Conservation (phyloP, 2,797 vertebrate species). For the Enteromius radiatus region DNA sequence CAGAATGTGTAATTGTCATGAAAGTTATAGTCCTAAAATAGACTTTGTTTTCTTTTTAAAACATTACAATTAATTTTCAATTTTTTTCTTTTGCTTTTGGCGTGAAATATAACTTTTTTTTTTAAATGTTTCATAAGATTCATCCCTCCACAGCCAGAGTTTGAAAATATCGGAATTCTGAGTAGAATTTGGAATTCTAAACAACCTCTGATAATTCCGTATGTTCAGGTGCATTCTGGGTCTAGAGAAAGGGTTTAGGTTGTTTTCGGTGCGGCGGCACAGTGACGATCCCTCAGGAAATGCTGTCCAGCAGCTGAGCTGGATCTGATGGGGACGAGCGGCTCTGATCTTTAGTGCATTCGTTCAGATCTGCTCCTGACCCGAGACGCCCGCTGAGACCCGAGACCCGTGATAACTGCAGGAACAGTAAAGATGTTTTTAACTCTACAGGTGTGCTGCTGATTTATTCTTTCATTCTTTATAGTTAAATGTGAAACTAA, state of each 20-base stretch:
- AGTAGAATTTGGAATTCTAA: neutral
- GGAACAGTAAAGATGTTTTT: constrained; percentile 27
- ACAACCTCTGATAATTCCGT: neutral
- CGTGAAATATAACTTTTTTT: neutral
- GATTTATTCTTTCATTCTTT: neutral
- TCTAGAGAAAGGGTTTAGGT: neutral
- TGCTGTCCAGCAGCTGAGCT: constrained; percentile 75
- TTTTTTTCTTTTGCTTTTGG: neutral
- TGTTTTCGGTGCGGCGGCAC: constrained; percentile 59
- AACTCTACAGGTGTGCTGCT: neutral
- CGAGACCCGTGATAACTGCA: neutral
- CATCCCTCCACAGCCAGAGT: neutral
- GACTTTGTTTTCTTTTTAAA: neutral
- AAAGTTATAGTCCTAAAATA: neutral
- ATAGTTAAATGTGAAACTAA: neutral
- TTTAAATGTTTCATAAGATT: neutral
- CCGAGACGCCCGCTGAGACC: constrained; percentile 43
- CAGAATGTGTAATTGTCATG: neutral
- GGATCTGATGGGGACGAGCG: constrained; percentile 76
- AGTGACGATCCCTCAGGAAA: constrained; percentile 82
- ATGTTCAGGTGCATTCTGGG: neutral
- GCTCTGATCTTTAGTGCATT: constrained; percentile 77
- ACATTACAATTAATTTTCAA: neutral
- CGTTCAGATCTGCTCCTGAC: constrained; percentile 73
- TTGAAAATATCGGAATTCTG: neutral